Conservation (phyloP, 2,888 invertebrate genomes). For the Flabesymbios commensalis region DNA sequence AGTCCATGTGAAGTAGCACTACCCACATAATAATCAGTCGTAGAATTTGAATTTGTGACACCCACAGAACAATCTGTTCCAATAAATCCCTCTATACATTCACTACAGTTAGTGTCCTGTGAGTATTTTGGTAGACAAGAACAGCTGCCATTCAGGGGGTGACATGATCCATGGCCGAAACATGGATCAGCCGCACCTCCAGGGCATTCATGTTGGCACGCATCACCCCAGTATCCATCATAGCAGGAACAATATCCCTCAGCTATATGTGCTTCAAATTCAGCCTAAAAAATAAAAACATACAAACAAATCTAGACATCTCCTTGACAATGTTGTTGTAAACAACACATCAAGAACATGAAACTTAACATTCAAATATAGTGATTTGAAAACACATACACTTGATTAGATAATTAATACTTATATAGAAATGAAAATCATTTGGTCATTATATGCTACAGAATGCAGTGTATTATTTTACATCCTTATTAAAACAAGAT, state of each 20-base stretch:
- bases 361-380: no score
- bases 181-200: slow-evolving; percentile 40
- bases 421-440: no score
- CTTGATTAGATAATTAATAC: no score
- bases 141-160: slow-evolving; percentile 36
- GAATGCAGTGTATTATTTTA: no score
- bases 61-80: slow-evolving; percentile 6
- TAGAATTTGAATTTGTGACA: background rate
- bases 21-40: background rate
- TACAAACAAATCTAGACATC: no score
- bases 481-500: no score
- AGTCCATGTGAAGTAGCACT: slow-evolving; percentile 30
- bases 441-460: no score
- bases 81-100: slow-evolving; percentile 4
- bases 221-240: slow-evolving; percentile 39
- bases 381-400: no score
- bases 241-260: slow-evolving; percentile 32
- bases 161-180: slow-evolving; percentile 40
- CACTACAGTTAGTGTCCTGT: slow-evolving; percentile 3
- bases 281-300: background rate
- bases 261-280: background rate
- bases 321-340: no score
- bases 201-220: slow-evolving; percentile 40
- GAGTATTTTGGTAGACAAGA: slow-evolving; percentile 28
- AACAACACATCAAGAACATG: no score